These are phyloP conservation scores for Heteromormyrus szaboi DNA, from an alignment of 2,797 vertebrate species.

Conservation along the genomic window DNA sequence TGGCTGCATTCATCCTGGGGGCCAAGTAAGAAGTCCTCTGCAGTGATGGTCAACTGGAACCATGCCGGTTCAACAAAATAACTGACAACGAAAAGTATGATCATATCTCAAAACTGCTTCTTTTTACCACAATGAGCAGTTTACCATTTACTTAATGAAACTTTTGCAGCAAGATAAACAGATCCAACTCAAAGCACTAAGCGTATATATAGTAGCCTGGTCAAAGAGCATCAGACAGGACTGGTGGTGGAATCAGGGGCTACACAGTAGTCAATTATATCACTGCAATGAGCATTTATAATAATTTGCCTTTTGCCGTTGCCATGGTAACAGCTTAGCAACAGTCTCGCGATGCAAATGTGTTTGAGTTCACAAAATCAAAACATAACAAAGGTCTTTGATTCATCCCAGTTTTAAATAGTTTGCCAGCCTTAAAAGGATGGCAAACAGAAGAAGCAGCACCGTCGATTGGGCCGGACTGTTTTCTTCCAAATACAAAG, in stretches of 20 bases:
- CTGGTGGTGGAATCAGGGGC: background rate
- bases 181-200: background rate
- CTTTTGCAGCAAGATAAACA: background rate
- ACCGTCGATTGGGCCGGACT: background rate
- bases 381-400: background rate
- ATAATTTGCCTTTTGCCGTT: conserved; percentile 5
- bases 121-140: background rate
- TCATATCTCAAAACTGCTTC: background rate
- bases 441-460: background rate
- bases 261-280: background rate
- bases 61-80: background rate
- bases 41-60: background rate
- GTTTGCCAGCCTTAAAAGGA: background rate
- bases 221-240: background rate
- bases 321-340: conserved; percentile 2
- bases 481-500: background rate
- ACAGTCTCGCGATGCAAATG: background rate
- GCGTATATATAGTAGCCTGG: background rate
- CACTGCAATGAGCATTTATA: background rate
- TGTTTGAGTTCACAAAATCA: conserved; percentile 7
- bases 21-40: background rate
- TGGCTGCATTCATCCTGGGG: conserved; percentile 84
- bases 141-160: background rate
- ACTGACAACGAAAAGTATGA: background rate
- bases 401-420: background rate